These are phyloP conservation scores for Ascidia mentula DNA, from an alignment of 23 tunicate genomes.

Conservation along the genomic window DNA sequence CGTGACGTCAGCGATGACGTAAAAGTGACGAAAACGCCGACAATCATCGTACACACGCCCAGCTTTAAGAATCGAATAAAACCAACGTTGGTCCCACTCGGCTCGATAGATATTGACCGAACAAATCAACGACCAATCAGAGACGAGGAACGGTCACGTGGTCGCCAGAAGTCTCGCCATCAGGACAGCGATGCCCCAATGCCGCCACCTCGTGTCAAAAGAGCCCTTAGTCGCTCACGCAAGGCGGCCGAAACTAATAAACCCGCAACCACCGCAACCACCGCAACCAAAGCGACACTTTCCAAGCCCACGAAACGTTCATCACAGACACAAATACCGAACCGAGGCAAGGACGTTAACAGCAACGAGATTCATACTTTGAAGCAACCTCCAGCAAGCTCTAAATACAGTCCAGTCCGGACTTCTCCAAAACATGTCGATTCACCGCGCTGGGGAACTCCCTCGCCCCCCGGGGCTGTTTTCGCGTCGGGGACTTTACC, in stretches of 20 bases:
- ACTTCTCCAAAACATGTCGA: neutral
- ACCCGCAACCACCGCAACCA: neutral
- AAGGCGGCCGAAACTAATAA: neutral
- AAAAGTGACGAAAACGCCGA: neutral
- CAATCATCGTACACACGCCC: conserved; percentile 25
- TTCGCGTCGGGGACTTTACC: conserved; percentile 9
- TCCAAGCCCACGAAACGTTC: neutral
- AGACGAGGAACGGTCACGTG: neutral
- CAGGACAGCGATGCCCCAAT: neutral
- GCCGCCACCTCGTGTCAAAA: conserved; percentile 14
- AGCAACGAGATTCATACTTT: neutral
- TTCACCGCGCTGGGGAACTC: neutral
- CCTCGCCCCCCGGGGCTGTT: neutral
- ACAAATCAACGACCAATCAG: neutral
- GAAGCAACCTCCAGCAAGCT: neutral
- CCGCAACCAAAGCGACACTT: neutral
- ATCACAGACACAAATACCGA: neutral
- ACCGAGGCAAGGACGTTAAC: neutral
- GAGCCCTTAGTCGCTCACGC: conserved; percentile 7
- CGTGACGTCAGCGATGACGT: neutral
- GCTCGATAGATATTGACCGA: neutral
- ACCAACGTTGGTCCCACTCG: conserved; percentile 5
- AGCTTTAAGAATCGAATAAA: conserved; percentile 15
- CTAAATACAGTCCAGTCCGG: neutral
- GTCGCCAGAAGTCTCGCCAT: neutral